phyloP scores from a whole-genome alignment of 2,113 vertebrate genomes.

The Quiscalus mexicanus region DNA sequence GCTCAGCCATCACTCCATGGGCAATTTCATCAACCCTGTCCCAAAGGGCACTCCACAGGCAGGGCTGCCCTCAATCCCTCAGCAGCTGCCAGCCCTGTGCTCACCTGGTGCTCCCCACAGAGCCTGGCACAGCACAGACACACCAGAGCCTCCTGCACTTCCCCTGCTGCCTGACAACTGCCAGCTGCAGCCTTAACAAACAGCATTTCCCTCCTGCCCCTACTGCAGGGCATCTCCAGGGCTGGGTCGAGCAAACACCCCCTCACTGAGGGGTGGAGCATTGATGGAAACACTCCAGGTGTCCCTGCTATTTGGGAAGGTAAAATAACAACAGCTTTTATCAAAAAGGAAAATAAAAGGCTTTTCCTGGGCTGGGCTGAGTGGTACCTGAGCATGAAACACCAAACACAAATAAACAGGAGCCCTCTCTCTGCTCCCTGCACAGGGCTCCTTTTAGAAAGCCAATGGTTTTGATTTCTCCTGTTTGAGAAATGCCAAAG shows the following conservation, averaged over 20 bases:
- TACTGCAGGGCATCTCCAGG: background rate
- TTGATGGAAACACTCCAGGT: rapidly evolving
- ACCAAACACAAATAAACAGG: background rate
- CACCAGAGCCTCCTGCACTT: background rate
- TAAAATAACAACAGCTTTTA: background rate
- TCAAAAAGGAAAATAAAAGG: background rate
- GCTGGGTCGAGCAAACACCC: background rate
- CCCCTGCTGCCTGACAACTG: background rate
- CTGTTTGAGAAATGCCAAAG: background rate
- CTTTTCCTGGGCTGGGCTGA: background rate
- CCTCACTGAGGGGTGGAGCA: rapidly evolving
- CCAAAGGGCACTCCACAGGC: background rate
- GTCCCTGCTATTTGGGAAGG: background rate
- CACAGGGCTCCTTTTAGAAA: background rate
- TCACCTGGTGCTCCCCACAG: background rate
- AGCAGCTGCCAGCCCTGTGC: background rate
- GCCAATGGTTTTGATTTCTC: background rate
- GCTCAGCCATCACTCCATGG: background rate
- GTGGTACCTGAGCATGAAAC: background rate
- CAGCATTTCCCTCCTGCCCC: background rate
- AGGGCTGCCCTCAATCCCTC: background rate
- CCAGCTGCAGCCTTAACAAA: background rate
- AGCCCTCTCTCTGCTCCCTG: rapidly evolving
- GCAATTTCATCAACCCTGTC: background rate
- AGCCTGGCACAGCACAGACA: background rate